Evolutionary conservation across 2,888 invertebrate species (phyloP).

Genomic region (Dorcus hopei): DNA sequence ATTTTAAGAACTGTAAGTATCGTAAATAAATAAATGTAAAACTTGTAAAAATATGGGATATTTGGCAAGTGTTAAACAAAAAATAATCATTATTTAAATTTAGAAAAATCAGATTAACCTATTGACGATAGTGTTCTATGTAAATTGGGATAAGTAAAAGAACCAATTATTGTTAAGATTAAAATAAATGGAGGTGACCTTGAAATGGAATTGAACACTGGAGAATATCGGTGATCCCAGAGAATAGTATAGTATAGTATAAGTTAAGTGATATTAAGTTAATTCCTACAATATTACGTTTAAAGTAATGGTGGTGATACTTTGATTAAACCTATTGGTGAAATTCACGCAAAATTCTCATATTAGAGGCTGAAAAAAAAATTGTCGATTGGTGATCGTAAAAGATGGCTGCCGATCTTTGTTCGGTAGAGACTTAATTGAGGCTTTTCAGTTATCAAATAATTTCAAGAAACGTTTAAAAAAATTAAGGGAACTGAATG

Average conservation of each 20-base stretch:
- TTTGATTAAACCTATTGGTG: slow-evolving; percentile 5
- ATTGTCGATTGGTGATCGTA: slow-evolving; percentile 4
- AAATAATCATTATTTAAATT: too few relatives aligned
- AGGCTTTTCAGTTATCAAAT: too few relatives aligned
- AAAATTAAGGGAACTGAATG: too few relatives aligned
- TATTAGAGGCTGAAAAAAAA: neutral
- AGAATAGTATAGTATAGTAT: too few relatives aligned
- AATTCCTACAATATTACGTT: neutral
- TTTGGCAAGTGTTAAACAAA: too few relatives aligned
- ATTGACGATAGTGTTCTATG: too few relatives aligned
- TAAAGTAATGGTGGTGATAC: slow-evolving; percentile 2
- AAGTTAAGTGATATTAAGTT: slow-evolving; percentile 7
- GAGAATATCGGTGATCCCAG: slow-evolving; percentile 8
- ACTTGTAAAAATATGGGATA: too few relatives aligned
- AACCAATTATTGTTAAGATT: slow-evolving; percentile 6
- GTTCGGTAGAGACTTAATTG: slow-evolving; percentile 9
- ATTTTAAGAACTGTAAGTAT: too few relatives aligned
- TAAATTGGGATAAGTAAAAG: neutral
- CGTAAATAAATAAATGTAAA: too few relatives aligned
- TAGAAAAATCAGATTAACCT: too few relatives aligned
- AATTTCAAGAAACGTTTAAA: too few relatives aligned
- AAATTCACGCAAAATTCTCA: neutral
- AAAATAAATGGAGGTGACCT: slow-evolving; percentile 3
- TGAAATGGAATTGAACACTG: slow-evolving; percentile 11
- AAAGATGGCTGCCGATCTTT: slow-evolving; percentile 1